Percentiles rank a stretch among this genome's conserved stretches.
These are phyloP conservation scores for Varroa destructor DNA, from an alignment of 1,140 invertebrate species.

Conservation along the genomic window DNA sequence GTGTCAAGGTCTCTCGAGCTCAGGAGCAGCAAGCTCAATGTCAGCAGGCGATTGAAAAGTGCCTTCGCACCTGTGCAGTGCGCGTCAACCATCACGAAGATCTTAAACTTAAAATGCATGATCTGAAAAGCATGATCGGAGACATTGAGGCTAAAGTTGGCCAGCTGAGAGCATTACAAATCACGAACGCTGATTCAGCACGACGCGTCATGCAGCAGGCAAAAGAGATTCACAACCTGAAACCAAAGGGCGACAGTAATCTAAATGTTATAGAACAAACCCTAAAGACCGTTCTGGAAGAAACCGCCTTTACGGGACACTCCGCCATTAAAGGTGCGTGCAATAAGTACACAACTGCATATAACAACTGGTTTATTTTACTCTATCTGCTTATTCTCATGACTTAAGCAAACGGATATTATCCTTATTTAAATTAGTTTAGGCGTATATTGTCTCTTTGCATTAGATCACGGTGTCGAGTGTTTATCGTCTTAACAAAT, in stretches of 20 bases:
- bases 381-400: too few relatives aligned
- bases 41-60: not conserved
- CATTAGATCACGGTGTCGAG: too few relatives aligned
- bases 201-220: not conserved
- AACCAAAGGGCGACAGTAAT: not conserved
- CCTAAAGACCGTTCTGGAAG: not conserved
- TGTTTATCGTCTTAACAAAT: too few relatives aligned
- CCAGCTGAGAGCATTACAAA: slow-evolving; percentile 35
- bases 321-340: slow-evolving; percentile 5
- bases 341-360: not conserved
- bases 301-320: slow-evolving; percentile 13
- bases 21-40: not conserved
- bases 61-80: not conserved
- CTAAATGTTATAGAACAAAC: slow-evolving; percentile 27
- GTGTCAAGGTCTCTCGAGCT: not conserved
- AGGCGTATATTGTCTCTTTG: too few relatives aligned
- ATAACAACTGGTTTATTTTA: not conserved
- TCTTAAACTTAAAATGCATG: slow-evolving; percentile 1
- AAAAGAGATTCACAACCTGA: not conserved
- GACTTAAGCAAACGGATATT: too few relatives aligned
- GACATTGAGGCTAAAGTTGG: slow-evolving; percentile 38
- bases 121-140: slow-evolving; percentile 27
- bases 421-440: too few relatives aligned
- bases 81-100: slow-evolving; percentile 23
- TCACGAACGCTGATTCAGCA: not conserved